phyloP scores from a whole-genome alignment of 2,888 invertebrate species.

The Teinopalpus imperialis region DNA sequence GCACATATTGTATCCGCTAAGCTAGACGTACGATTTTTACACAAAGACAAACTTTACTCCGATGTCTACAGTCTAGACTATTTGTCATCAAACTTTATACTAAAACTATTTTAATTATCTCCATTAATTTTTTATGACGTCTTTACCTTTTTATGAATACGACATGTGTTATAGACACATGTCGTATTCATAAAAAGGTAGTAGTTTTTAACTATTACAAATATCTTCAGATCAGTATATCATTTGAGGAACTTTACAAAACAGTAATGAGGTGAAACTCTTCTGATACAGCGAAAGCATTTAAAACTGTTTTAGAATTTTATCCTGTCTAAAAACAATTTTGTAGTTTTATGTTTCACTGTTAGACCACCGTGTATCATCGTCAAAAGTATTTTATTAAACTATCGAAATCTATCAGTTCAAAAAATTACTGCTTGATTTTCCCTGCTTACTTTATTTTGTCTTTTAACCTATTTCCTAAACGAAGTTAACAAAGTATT shows the following conservation, averaged over 20 bases:
- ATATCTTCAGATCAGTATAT: too few species aligned
- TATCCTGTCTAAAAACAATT: constrained; percentile 32
- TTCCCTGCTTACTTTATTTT: too few species aligned
- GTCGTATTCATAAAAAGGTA: too few species aligned
- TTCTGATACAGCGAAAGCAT: constrained; percentile 51
- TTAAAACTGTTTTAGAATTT: constrained; percentile 56
- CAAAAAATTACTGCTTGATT: too few species aligned
- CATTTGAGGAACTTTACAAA: constrained; percentile 38
- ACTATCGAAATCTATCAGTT: too few species aligned
- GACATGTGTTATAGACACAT: too few species aligned
- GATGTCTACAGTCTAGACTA: constrained; percentile 12
- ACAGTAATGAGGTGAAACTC: constrained; percentile 36
- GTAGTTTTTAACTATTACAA: too few species aligned
- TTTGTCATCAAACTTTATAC: constrained; percentile 5
- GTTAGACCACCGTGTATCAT: too few species aligned
- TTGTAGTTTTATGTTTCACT: constrained; percentile 18
- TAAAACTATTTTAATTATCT: constrained; percentile 5
- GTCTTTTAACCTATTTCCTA: too few species aligned
- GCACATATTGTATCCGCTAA: neutral
- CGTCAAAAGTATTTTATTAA: too few species aligned
- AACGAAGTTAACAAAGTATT: too few species aligned
- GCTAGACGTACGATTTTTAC: neutral
- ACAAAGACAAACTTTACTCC: neutral
- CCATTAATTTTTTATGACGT: constrained; percentile 3
- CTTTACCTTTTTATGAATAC: too few species aligned